These are phyloP conservation scores for Acrossocheilus fasciatus DNA, from an alignment of 2,797 vertebrate species.

Conservation along the genomic window DNA sequence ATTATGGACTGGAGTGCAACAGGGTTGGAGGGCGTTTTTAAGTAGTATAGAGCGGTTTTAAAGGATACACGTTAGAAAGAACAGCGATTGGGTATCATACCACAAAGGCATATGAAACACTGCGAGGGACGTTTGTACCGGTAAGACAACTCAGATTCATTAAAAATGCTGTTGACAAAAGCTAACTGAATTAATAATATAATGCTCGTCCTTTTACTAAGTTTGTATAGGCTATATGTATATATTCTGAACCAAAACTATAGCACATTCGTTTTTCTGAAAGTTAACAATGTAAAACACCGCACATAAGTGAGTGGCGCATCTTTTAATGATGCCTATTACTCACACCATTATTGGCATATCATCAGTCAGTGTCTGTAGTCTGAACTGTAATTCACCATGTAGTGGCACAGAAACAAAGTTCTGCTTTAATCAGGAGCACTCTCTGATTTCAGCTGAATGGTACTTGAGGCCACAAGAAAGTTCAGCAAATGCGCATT, in stretches of 20 bases:
- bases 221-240: neutral
- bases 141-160: conserved; percentile 50
- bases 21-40: conserved; percentile 40
- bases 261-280: neutral
- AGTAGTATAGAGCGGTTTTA: neutral
- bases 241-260: neutral
- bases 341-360: conserved; percentile 58
- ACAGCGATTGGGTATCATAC: neutral
- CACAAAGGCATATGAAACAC: conserved; percentile 21
- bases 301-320: conserved; percentile 56
- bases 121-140: conserved; percentile 39
- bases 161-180: conserved; percentile 3
- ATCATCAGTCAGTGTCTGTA: conserved; percentile 52
- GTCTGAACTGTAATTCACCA: conserved; percentile 4
- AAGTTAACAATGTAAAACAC: neutral
- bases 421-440: conserved; percentile 49
- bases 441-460: conserved; percentile 55
- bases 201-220: neutral
- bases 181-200: neutral
- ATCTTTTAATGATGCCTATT: conserved; percentile 69
- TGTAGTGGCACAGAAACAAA: conserved; percentile 41
- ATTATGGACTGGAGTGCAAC: conserved; percentile 18
- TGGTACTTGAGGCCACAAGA: conserved; percentile 49
- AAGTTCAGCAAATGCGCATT: conserved; percentile 46
- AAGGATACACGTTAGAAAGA: conserved; percentile 5